Evolutionary conservation across 2,113 vertebrate species (phyloP).

Genomic region (Nematolebias whitei): DNA sequence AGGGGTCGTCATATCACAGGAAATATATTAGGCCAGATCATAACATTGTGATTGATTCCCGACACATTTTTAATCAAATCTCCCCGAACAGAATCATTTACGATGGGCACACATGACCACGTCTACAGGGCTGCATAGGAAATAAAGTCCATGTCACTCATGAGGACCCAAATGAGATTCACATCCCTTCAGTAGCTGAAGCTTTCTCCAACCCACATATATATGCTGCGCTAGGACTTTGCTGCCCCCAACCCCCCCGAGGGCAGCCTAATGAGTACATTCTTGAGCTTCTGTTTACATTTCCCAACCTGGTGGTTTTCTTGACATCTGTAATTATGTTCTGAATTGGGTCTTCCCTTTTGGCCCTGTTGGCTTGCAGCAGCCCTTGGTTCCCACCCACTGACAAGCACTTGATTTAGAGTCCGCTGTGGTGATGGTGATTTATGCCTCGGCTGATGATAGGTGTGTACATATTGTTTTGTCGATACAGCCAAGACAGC

Average conservation of each 20-base stretch:
- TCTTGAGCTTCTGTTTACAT: constrained; percentile 66
- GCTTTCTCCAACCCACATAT: constrained; percentile 7
- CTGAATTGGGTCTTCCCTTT: constrained; percentile 61
- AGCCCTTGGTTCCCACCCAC: constrained; percentile 56
- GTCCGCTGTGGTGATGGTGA: constrained; percentile 65
- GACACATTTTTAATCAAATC: constrained; percentile 48
- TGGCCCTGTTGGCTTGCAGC: constrained; percentile 43
- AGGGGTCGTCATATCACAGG: constrained; percentile 34
- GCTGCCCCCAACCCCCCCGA: constrained; percentile 30
- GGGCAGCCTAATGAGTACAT: constrained; percentile 58
- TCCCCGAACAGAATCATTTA: constrained; percentile 41
- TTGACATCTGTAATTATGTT: constrained; percentile 69
- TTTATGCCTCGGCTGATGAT: constrained; percentile 72
- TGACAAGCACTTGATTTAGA: constrained; percentile 73
- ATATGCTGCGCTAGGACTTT: constrained; percentile 9
- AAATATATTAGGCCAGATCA: constrained; percentile 52
- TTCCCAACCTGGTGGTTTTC: constrained; percentile 68
- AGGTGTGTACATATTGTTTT: constrained; percentile 76
- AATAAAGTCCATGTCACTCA: constrained; percentile 32
- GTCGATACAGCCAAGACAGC: constrained; percentile 66
- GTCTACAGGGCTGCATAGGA: constrained; percentile 1
- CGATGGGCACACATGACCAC: constrained; percentile 10
- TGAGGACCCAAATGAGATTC: constrained; percentile 27
- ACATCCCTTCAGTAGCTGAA: constrained; percentile 13
- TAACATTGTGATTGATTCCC: constrained; percentile 50